Evolutionary conservation across 1,140 invertebrate species (phyloP), one percentile per base, ranked within the genome.

Genomic region (Zaprionus gabonicus): DNA sequence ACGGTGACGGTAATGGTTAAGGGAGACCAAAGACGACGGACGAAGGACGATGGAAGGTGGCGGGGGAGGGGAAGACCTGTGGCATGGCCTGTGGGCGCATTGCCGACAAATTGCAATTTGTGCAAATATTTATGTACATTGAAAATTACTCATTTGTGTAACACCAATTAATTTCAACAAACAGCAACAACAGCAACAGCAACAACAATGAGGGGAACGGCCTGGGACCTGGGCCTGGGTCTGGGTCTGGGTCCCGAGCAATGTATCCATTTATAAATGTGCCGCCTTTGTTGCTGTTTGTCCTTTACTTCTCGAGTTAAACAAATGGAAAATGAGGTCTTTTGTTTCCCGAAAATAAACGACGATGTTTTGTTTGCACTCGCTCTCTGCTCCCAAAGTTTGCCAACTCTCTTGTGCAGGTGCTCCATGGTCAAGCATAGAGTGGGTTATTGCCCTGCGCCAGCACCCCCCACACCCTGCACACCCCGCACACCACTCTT

Each of bases 71-170:
- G 17, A 20, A 7, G 23, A 17, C 34, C 20, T 53, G 53, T 25
- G 15, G 53, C 53, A 28, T 56, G 73, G 63, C 73, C 68, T 51
- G 64, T 71, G 68, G 68, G 68, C 71, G 63, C 55, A 38, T 62
- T 53, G 72, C 57, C 57, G 72, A 74, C 56, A 91, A 91, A 91
- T 88, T 91, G 88, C 84, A 91, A 82, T 82, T 88, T 91, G 87
- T 91, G 78, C 81, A 91, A 91, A 91, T 91, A 91, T 91, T 91
- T 91, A 91, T 84, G 78, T 87, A 91, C 88, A 88, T 88, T 91
- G 87, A 88, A 91, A 86, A 91, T 91, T 87, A 91, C 87, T 91
- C 87, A 91, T 91, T 91, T 91, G 88, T 91, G 88, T 91, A 87
- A 91, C 88, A 91, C 81, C 87, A 91, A 84, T 91, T 91, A 91